Evolutionary conservation across 2,888 invertebrate species (phyloP), one percentile per base, ranked within the genome.

Genomic region (Napeogenes inachia): DNA sequence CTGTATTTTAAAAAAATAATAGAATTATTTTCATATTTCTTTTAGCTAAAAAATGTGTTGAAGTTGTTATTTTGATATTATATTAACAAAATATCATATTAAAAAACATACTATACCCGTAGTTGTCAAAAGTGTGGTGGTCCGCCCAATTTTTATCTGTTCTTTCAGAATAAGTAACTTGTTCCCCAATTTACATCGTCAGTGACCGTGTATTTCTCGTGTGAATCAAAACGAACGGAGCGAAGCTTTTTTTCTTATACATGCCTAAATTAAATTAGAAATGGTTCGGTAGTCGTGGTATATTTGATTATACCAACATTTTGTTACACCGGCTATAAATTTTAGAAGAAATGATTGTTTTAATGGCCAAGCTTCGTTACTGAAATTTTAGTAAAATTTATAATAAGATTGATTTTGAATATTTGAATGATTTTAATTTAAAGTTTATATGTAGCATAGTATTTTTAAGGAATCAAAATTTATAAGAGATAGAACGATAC

Each of bases 131-230:
- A 59, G 46, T 60, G 60, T 54, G 56, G 42, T 56, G 63, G 56
- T 69, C 71, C 67, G 64, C 63, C 64, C 64, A 68, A 68, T 70
- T 72, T 68, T 72, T 65, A 68, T 70, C 67, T 55, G 42, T 54
- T 72, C 68, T 68, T 70, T 70, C 70, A 77, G 80, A 80, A 79
- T 87, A 81, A 87, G 84, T 81, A 78, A 82, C 73, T 77, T 63
- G 65, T 71, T 79, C 79, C 80, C 75, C 82, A 79, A 89, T 89
- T 87, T 87, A 85, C 89, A 87, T 87, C 87, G 81, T 71, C 89
- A 89, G 76, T 79, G 85, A 87, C 87, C 89, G 89, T 89, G 85
- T 84, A 82, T 84, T 82, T 89, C 89, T 89, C 89, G 85, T 89
- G 89, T 87, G 89, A 90, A 89, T 76, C 77, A 74, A 71, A 71